A percentile compares a stretch with the other conserved stretches of the same genome.
phyloP scores from a whole-genome alignment of 2,888 invertebrate genomes.

The Incurvaria masculella region DNA sequence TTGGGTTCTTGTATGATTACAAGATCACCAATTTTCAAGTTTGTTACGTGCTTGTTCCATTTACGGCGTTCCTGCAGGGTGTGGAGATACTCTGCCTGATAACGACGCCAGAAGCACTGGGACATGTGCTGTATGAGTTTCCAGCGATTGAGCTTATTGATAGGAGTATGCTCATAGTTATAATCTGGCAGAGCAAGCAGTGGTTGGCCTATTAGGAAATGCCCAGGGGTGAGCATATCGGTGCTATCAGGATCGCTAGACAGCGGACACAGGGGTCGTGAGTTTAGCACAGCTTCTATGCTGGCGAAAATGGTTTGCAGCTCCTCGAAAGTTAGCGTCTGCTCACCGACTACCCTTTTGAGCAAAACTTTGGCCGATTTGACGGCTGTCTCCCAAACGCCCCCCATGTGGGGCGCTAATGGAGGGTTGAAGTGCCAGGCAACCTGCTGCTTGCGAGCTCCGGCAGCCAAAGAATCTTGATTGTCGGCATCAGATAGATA shows the following conservation, averaged over 20 bases:
- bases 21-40: constrained; percentile 6
- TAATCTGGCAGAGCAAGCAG: constrained; percentile 7
- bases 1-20: constrained; percentile 6
- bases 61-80: constrained; percentile 14
- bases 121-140: constrained; percentile 11
- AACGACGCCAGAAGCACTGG: constrained; percentile 15
- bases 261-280: constrained; percentile 21
- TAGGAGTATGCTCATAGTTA: not conserved
- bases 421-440: constrained; percentile 10
- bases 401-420: constrained; percentile 7
- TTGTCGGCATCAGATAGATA: constrained; percentile 1
- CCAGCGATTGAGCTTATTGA: constrained; percentile 7
- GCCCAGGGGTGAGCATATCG: constrained; percentile 19
- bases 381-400: constrained; percentile 10
- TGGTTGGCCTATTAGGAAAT: constrained; percentile 21
- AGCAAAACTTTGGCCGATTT: constrained; percentile 7
- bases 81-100: constrained; percentile 15
- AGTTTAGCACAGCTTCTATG: constrained; percentile 25
- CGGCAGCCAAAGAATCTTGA: not conserved
- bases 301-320: constrained; percentile 16
- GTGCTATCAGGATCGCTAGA: constrained; percentile 20
- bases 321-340: constrained; percentile 5
- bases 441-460: constrained; percentile 1
- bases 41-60: constrained; percentile 8
- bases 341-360: constrained; percentile 5